These are phyloP conservation scores for Cyanocitta stelleri DNA, from an alignment of 2,113 vertebrate species.

Conservation along the genomic window DNA sequence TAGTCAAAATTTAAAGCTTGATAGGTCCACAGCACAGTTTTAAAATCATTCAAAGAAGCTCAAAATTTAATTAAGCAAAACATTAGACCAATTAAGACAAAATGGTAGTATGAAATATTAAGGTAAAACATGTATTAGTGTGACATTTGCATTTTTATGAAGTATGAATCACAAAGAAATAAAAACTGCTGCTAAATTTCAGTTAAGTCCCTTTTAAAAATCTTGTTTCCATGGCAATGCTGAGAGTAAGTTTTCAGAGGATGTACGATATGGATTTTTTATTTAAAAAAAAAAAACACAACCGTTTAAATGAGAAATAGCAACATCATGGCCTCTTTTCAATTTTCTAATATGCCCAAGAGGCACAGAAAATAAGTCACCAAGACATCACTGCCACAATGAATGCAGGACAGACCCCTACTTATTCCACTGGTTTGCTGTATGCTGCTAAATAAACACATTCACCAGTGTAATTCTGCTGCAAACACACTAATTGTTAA, in stretches of 20 bases:
- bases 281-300: slow-evolving; percentile 30
- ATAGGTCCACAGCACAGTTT: slow-evolving; percentile 49
- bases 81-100: slow-evolving; percentile 73
- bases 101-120: slow-evolving; percentile 75
- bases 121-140: slow-evolving; percentile 76
- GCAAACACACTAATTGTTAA: slow-evolving; percentile 56
- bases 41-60: slow-evolving; percentile 59
- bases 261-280: slow-evolving; percentile 76
- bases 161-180: slow-evolving; percentile 80
- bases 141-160: slow-evolving; percentile 82
- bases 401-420: neutral
- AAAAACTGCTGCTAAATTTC: slow-evolving; percentile 80
- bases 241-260: slow-evolving; percentile 74
- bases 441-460: slow-evolving; percentile 45
- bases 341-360: slow-evolving; percentile 68
- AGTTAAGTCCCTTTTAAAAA: slow-evolving; percentile 76
- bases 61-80: slow-evolving; percentile 76
- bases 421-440: neutral
- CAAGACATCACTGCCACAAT: slow-evolving; percentile 18
- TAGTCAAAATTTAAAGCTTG: slow-evolving; percentile 68
- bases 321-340: slow-evolving; percentile 65
- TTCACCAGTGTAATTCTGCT: neutral
- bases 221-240: slow-evolving; percentile 80
- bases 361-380: slow-evolving; percentile 66
- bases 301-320: slow-evolving; percentile 74